Evolutionary conservation across 2,888 invertebrate species (phyloP), one percentile per base, ranked within the genome.

Genomic region (Allacma fusca): DNA sequence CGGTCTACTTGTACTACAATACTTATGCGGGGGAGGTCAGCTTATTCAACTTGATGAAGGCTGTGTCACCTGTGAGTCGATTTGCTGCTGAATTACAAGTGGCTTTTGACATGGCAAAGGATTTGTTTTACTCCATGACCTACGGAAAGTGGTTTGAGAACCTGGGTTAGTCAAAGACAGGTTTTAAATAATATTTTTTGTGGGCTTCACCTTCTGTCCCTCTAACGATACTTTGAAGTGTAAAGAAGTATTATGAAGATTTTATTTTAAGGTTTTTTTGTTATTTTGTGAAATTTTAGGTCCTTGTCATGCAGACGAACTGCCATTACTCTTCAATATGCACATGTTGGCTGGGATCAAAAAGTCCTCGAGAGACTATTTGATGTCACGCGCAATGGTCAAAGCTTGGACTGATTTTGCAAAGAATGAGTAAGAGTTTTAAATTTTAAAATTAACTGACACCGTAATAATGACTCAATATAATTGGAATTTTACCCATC

Each of bases 321-420:
- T 81, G 21, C 78, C 81, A 1, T 69, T 83, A 0, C 75, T 81
- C 1, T 83, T 81, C 78, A 81, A 81, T 50, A 80, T 81, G 75
- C 80, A 81, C 43, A 79, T 79, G 74, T 73, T 83, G 57, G 80
- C 81, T 19, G 83, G 82, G 43, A 81, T 83, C 16, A 80, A 79
- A 77, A 80, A 78, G 65, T 76, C 74, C 0, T 81, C 81, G 68
- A 80, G 75, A 65, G 83, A 83, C 34, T 83, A 82, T 59, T 65
- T 71, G n/a, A 83, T 83, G 76, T 81, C 81, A 0, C 78, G 74
- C 75, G 68, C 79, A 43, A 62, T 83, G 13, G 77, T 83, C 50
- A 77, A 78, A 44, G 74, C 79, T 1, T 80, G 82, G 80, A 77
- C 78, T 23, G 79, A 78, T 50, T 83, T 83, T 80, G 80, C 80